Conservation (phyloP, 2,797 vertebrate genomes). For the Karalla daura region DNA sequence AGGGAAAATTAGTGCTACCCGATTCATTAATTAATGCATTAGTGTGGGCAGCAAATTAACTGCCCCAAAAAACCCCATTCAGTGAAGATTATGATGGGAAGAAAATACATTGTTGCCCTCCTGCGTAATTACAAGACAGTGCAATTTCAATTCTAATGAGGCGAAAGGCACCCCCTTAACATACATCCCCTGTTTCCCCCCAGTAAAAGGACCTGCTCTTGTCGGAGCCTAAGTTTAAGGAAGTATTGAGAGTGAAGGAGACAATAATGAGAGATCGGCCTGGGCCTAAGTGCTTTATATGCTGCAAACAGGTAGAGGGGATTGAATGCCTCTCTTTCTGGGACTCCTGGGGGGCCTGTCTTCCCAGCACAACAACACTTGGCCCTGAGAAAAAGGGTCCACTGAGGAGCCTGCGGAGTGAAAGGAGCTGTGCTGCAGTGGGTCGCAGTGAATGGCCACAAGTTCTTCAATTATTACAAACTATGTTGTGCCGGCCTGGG, state of each 20-base stretch:
- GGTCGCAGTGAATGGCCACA: slow-evolving; percentile 83
- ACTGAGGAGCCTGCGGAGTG: slow-evolving; percentile 83
- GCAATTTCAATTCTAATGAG: slow-evolving; percentile 93
- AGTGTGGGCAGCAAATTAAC: slow-evolving; percentile 95
- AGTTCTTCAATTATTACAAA: slow-evolving; percentile 92
- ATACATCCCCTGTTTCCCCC: slow-evolving; percentile 75
- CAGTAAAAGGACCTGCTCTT: slow-evolving; percentile 85
- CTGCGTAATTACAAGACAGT: slow-evolving; percentile 93
- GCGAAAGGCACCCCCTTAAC: slow-evolving; percentile 91
- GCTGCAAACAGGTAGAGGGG: slow-evolving; percentile 94
- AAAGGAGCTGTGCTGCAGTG: slow-evolving; percentile 81
- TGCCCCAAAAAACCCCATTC: slow-evolving; percentile 93
- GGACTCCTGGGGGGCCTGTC: slow-evolving; percentile 91
- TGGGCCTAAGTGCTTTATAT: slow-evolving; percentile 86
- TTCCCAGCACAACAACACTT: slow-evolving; percentile 92
- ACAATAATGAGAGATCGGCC: slow-evolving; percentile 94
- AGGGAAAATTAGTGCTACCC: slow-evolving; percentile 96
- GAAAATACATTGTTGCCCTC: slow-evolving; percentile 93
- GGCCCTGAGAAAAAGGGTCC: slow-evolving; percentile 83
- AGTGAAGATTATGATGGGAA: slow-evolving; percentile 80
- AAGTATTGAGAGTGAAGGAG: slow-evolving; percentile 83
- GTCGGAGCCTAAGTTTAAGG: slow-evolving; percentile 90
- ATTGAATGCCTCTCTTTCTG: slow-evolving; percentile 90
- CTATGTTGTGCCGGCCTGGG: slow-evolving; percentile 82
- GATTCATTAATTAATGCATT: slow-evolving; percentile 97